Evolutionary conservation across 2,797 vertebrate species (phyloP).

Genomic region (Lutra lutra): DNA sequence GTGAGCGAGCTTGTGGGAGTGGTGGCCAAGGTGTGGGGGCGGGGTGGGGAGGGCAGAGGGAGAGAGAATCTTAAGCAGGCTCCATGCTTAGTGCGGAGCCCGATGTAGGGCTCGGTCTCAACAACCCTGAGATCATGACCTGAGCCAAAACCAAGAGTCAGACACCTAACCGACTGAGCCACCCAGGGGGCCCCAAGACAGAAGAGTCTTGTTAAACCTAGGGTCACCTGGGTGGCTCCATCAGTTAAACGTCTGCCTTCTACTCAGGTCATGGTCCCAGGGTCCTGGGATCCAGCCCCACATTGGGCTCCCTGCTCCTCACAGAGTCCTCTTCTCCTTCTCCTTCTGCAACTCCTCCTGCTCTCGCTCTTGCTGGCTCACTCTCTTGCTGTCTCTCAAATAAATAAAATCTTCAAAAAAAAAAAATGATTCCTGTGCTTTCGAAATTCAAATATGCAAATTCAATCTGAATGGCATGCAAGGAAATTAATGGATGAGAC

Average conservation of each 20-base stretch:
- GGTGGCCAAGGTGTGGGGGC: neutral
- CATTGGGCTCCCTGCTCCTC: neutral
- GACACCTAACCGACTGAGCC: neutral
- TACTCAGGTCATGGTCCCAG: neutral
- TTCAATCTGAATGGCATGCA: rapidly evolving
- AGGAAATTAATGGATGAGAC: neutral
- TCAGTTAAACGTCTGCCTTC: neutral
- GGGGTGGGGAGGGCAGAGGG: neutral
- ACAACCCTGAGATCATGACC: neutral
- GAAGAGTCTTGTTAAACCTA: neutral
- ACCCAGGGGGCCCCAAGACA: neutral
- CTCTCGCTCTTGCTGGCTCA: neutral
- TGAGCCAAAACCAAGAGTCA: neutral
- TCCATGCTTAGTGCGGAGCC: neutral
- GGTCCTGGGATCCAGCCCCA: neutral
- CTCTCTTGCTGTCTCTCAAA: neutral
- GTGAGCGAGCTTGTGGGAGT: neutral
- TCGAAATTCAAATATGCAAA: neutral
- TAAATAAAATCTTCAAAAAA: neutral
- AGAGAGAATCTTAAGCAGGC: neutral
- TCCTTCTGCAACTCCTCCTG: neutral
- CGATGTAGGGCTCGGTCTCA: rapidly evolving
- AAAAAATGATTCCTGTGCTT: too few relatives aligned
- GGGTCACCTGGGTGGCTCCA: neutral
- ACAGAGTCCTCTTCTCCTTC: neutral